Evolutionary conservation across 2,888 invertebrate genomes (phyloP).

Genomic region (Dilophus febrilis): DNA sequence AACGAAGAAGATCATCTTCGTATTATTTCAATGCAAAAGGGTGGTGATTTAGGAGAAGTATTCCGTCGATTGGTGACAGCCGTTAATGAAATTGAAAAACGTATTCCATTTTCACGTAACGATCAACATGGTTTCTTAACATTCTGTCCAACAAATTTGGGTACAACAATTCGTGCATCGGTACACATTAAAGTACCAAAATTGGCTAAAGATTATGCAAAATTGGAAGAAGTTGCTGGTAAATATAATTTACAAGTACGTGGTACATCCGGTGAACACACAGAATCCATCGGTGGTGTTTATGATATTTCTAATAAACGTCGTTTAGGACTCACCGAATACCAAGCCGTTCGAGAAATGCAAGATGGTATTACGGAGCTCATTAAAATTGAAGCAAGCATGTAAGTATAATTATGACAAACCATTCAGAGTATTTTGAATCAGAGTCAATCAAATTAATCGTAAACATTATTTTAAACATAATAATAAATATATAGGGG

Average conservation of each 20-base stretch:
- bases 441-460: too few relatives aligned
- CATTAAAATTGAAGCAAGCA: constrained; percentile 85
- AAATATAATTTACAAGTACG: constrained; percentile 85
- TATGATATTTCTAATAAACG: constrained; percentile 97
- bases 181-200: constrained; percentile 97
- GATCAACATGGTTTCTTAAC: constrained; percentile 93
- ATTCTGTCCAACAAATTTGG: constrained; percentile 97
- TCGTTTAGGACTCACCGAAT: constrained; percentile 93
- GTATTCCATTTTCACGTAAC: constrained; percentile 87
- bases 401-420: constrained; percentile 45
- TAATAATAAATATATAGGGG: too few relatives aligned
- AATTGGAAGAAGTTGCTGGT: constrained; percentile 77
- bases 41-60: constrained; percentile 75
- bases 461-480: too few relatives aligned
- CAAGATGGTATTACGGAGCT: constrained; percentile 89
- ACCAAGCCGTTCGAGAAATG: constrained; percentile 83
- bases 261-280: constrained; percentile 89
- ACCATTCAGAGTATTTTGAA: too few relatives aligned
- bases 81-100: constrained; percentile 86
- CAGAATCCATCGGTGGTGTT: constrained; percentile 87
- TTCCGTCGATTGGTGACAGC: constrained; percentile 76
- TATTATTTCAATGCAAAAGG: constrained; percentile 94
- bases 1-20: constrained; percentile 98
- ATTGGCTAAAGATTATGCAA: constrained; percentile 73
- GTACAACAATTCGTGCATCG: constrained; percentile 92